A percentile compares a stretch with the other conserved stretches of the same genome.
Evolutionary conservation across 2,797 vertebrate genomes (phyloP).

Genomic region (Bradypodion pumilum): DNA sequence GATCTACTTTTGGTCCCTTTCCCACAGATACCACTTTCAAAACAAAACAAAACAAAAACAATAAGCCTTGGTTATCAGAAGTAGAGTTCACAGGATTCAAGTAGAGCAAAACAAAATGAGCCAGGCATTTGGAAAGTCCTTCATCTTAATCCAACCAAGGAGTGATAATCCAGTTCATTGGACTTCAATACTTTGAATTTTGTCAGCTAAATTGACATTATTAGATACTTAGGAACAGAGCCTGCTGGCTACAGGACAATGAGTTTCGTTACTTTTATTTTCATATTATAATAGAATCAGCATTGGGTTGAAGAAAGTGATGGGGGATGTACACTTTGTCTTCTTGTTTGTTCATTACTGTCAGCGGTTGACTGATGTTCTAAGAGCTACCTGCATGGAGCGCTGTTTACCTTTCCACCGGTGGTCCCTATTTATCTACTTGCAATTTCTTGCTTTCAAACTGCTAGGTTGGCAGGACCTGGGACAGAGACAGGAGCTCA

Average conservation of each 20-base stretch:
- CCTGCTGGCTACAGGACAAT: conserved; percentile 37
- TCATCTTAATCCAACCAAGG: conserved; percentile 69
- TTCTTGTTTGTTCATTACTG: no score
- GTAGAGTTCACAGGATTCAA: conserved; percentile 54
- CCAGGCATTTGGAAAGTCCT: conserved; percentile 64
- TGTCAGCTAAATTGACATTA: conserved; percentile 51
- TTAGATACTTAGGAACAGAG: conserved; percentile 4
- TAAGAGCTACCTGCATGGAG: background rate
- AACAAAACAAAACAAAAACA: background rate
- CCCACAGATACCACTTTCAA: conserved; percentile 33
- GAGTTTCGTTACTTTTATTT: background rate
- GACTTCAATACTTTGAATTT: conserved; percentile 58
- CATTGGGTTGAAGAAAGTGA: background rate
- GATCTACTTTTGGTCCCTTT: conserved; percentile 56
- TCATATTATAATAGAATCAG: background rate
- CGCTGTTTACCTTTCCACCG: no score
- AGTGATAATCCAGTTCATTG: conserved; percentile 70
- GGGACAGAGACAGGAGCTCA: no score
- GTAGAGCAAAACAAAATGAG: conserved; percentile 64
- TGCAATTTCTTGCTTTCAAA: no score
- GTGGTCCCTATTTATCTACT: no score
- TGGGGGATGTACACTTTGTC: background rate
- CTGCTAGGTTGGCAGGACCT: no score
- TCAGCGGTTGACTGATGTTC: background rate
- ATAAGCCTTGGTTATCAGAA: conserved; percentile 55